Evolutionary conservation across 2,797 vertebrate species (phyloP), one percentile per base, ranked within the genome.

Genomic region (Protonibea diacanthus): DNA sequence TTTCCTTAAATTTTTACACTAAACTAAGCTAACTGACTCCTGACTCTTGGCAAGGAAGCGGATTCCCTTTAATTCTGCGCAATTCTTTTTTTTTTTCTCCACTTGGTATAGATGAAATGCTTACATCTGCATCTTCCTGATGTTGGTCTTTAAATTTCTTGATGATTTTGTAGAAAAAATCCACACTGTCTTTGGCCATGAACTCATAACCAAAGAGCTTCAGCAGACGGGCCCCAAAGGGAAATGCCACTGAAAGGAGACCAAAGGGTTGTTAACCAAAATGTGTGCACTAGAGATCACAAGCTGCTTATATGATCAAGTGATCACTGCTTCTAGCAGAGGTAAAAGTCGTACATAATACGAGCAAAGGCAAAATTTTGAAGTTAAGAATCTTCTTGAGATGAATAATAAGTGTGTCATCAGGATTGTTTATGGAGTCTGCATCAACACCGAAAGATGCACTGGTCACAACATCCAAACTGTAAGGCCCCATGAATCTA

Each of bases 391-490:
- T 14, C 12, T 95, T 96, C 84, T 93, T 91, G 56, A 96, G 47
- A 21, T 97, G 89, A 44, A 76, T 21, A 40, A 87, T 82, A 62
- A 97, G 83, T 0, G 93, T 95, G 38, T 96, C 95, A 0, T 96
- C 76, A 8, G 95, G 92, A 45, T 96, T 94, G 90, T 94, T 96
- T 68, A 96, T 93, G 57, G 97, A 95, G 84, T 97, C 91, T 0
- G 94, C 82, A 51, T 97, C 94, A 20, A 97, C 91, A 9, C 97
- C 93, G 1, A 97, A 97, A 0, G 96, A 95, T 0, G 95, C 91
- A 59, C 96, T 97, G 78, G 95, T 92, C 69, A 96, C 84, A 0
- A 94, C 92, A 0, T 98, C 96, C 92, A 98, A 91, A 86, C 94
- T 93, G 86, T 95, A 97, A 0, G 95, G 89, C 18, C 84, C 95